Base-by-base conservation (phyloP, 2,113 vertebrate species). In the Bujurquina vittata region DNA sequence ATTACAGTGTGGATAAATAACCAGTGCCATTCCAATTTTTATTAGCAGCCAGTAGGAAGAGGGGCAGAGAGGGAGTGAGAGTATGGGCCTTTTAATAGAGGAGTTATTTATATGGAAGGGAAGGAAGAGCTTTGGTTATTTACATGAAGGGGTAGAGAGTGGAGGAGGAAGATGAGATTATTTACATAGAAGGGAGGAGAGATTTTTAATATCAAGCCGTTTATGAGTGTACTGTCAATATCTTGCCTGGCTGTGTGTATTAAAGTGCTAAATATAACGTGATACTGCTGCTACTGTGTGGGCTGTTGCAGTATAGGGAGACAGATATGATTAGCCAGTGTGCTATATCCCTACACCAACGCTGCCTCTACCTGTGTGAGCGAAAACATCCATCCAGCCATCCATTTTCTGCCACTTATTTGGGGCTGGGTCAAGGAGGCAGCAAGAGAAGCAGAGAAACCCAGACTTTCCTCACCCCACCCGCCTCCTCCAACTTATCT, bases 51-150 rank as follows among this genome's bases (percentile, higher is more conserved):
- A 26, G 37, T 17, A 31, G 80, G 73, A 57, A 46, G 60, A 46
- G 6, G 60, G 49, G 26, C 52, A 58, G 73, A 1, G 60, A 77
- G 37, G 37, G 46, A 76, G 60, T 82, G 73, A 76, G 15, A 46
- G 52, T 10, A 6, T 20, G 60, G 49, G 73, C 60, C 60, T 67
- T 67, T 65, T 49, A 82, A 76, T 76, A 57, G 59, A 54, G 6
- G 52, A 76, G 80, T 82, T 82, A 76, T 82, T 76, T 76, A 67
- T 82, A 57, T 65, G 56, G 40, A 72, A 35, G 20, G 15, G 52
- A 63, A 75, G 79, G 79, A 62, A 40, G 80, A 75, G 67, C 40
- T 60, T 59, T 59, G 57, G 37, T 60, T 77, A 60, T 77, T 77
- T 49, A 49, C 75, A 77, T 77, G 56, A 57, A 33, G 37, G 18